Evolutionary conservation across 2,888 invertebrate species (phyloP), one percentile per base, ranked within the genome.

Genomic region (Drosophila multiciliata): DNA sequence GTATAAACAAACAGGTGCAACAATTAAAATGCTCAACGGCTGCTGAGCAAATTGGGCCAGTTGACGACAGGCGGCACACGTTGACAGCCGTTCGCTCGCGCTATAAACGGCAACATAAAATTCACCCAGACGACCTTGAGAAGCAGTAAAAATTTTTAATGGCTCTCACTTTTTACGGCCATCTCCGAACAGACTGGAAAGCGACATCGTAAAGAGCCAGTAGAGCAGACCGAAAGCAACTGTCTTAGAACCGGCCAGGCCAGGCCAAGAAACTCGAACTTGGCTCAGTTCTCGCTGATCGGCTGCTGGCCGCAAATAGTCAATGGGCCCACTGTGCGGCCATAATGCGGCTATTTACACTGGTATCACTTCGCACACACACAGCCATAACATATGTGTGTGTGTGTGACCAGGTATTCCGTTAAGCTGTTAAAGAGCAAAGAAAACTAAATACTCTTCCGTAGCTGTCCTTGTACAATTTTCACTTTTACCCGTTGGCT

Each of bases 81-180:
- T 55, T 76, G 66, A 62, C 82, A 75, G 68, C 70, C 72, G 66
- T 61, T 45, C 60, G 59, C 65, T 75, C 66, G 42, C 57, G 72
- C 68, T 75, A 82, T 80, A 80, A 87, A 78, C 87, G 79, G 73
- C 74, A 80, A 79, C 84, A 90, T 91, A 91, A 91, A 91, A 91
- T 83, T 85, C 84, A 81, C 66, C 63, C 83, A 89, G 90, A 90
- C 93, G 93, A 91, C 92, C 92, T 92, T 92, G 93, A 90, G 78
- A 75, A 86, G 90, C 87, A 83, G 91, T 92, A 92, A 92, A 91
- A 90, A 89, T 88, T 91, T 90, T 91, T 92, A 92, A 92, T 91
- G 91, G 91, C 91, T 92, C 89, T 92, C 90, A 91, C 91, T 92
- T 92, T 92, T 91, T 92, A 90, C 85, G 78, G 78, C 83, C 84